Base-by-base conservation (phyloP, 2,888 invertebrate species). In the Desoria tigrina region DNA sequence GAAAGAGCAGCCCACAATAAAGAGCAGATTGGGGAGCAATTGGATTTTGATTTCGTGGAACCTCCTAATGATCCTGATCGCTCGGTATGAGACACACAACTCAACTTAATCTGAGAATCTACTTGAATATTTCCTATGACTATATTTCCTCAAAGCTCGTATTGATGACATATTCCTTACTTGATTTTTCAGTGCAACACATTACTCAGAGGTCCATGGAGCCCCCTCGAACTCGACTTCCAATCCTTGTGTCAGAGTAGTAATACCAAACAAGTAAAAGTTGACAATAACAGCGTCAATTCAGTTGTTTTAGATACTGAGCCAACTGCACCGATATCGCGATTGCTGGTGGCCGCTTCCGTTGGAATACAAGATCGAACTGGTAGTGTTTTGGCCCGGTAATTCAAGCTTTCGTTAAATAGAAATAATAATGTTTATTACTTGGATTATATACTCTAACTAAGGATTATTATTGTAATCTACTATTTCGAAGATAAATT, bases 211-310 rank as follows among this genome's bases (percentile, higher is more conserved):
- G 96, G 95, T 1, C 95, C 95, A 0, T 85, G 78, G 81, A 90
- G 90, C 77, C 94, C 95, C 0, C 80, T 94, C 71, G 94, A 94
- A 80, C 86, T 89, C 71, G 64, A 68, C 18, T 81, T 94, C 24
- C 83, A 83, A 75, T 86, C 87, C 60, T 79, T 89, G 53, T 83
- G 87, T 75, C 83, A 83, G 32, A 83, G 84, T 39, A 86, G 86
- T 54, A 79, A 81, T 11, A 83, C 84, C 66, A 88, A 86, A 77
- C 78, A 79, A 4, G 86, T 90, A 0, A 76, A 75, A 0, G 84
- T 96, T 16, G 92, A 93, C 68, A 83, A 83, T 72, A 84, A 83
- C 67, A 95, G 94, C 0, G 90, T 95, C 2, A 96, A 96, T 82
- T 87, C 89, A 0, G 88, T 95, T 4, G 81, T 92, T 1, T 82